Percentiles rank a stretch among this genome's conserved stretches.
phyloP scores from a whole-genome alignment of 2,888 invertebrate species.

The Scotopteryx bipunctaria region DNA sequence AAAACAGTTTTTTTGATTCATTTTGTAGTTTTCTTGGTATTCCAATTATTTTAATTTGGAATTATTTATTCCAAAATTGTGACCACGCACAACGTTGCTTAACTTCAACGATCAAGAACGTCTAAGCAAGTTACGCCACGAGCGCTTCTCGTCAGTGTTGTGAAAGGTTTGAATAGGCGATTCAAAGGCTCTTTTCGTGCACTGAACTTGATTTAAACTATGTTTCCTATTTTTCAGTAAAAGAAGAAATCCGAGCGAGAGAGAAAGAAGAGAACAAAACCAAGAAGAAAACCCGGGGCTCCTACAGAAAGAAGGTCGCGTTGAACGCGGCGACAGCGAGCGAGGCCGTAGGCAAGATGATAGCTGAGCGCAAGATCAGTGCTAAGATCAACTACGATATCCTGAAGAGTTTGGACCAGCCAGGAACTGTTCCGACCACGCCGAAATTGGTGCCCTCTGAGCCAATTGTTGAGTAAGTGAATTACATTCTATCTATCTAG shows the following conservation, averaged over 20 bases:
- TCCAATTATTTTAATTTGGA: too few relatives aligned
- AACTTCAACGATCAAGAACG: too few relatives aligned
- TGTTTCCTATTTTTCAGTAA: conserved; percentile 86
- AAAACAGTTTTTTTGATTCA: too few relatives aligned
- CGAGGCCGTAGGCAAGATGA: conserved; percentile 98
- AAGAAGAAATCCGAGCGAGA: conserved; percentile 90
- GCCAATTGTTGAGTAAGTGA: conserved; percentile 42
- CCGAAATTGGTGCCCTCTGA: conserved; percentile 36
- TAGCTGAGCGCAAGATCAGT: conserved; percentile 97
- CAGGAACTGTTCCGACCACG: conserved; percentile 48
- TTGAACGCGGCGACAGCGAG: conserved; percentile 88
- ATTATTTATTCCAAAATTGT: too few relatives aligned
- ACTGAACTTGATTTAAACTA: too few relatives aligned
- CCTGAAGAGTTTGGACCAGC: conserved; percentile 88
- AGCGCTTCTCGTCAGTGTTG: too few relatives aligned
- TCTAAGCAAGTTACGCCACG: too few relatives aligned
- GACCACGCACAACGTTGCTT: too few relatives aligned
- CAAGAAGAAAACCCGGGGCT: conserved; percentile 89
- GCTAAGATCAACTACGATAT: conserved; percentile 99
- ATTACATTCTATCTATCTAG: too few relatives aligned
- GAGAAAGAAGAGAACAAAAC: conserved; percentile 95
- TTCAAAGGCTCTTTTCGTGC: too few relatives aligned
- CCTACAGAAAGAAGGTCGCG: conserved; percentile 84
- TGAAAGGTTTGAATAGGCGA: too few relatives aligned
- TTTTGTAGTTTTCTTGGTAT: too few relatives aligned